Conservation (phyloP, 2,888 invertebrate species). For the Acrobasis repandana region DNA sequence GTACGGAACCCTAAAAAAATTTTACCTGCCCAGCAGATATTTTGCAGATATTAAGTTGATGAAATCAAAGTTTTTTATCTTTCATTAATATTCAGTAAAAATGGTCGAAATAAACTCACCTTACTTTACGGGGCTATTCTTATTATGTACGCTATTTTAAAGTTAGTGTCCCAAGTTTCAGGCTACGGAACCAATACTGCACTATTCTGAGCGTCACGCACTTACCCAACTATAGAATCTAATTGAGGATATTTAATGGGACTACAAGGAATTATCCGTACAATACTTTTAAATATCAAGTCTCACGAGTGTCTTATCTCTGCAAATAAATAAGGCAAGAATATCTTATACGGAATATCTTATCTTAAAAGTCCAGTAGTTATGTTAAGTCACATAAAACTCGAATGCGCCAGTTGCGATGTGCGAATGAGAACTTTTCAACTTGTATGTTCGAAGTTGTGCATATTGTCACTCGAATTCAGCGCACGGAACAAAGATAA, state of each 20-base stretch:
- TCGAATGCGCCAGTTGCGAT: conserved; percentile 33
- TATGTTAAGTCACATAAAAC: conserved; percentile 37
- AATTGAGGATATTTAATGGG: neutral
- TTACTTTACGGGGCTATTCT: too few relatives aligned
- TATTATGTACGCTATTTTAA: too few relatives aligned
- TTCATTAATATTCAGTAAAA: too few relatives aligned
- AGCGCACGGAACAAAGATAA: conserved; percentile 61
- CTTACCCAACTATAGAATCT: neutral
- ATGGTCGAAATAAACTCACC: too few relatives aligned
- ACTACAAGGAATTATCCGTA: neutral
- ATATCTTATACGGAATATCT: conserved; percentile 15
- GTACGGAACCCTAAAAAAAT: too few relatives aligned
- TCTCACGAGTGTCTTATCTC: conserved; percentile 19
- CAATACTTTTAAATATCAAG: conserved; percentile 13
- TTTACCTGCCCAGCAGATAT: too few relatives aligned
- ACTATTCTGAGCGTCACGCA: neutral
- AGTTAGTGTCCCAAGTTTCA: neutral
- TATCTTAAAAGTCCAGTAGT: conserved; percentile 22
- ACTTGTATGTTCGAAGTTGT: conserved; percentile 42
- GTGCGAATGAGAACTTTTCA: conserved; percentile 33
- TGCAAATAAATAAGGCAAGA: conserved; percentile 18
- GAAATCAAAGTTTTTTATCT: too few relatives aligned
- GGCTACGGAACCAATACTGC: neutral
- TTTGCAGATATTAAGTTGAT: too few relatives aligned
- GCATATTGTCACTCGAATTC: conserved; percentile 50